Evolutionary conservation across 2,888 invertebrate genomes (phyloP).

Genomic region (Tupiocoris notatus): DNA sequence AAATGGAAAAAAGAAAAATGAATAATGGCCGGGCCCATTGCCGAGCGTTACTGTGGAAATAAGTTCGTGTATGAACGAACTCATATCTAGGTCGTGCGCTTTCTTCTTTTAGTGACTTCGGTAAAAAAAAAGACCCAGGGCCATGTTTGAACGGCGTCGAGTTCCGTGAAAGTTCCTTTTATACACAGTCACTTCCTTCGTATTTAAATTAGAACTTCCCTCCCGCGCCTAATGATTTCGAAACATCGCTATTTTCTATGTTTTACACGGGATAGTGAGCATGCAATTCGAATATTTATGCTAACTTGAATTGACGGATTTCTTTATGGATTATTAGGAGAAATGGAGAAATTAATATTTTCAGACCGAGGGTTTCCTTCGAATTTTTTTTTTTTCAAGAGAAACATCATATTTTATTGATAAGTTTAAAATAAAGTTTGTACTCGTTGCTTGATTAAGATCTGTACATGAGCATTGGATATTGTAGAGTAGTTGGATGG

Average conservation of each 20-base stretch:
- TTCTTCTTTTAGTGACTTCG: slow-evolving; percentile 24
- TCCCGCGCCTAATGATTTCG: slow-evolving; percentile 9
- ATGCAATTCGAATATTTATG: not conserved
- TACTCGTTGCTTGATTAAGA: too few relatives aligned
- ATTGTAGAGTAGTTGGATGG: too few relatives aligned
- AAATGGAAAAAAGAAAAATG: slow-evolving; percentile 22
- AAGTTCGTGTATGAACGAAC: slow-evolving; percentile 34
- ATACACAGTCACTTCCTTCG: slow-evolving; percentile 27
- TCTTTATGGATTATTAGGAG: not conserved
- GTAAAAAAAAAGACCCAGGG: slow-evolving; percentile 4
- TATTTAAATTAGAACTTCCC: slow-evolving; percentile 24
- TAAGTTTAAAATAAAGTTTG: too few relatives aligned
- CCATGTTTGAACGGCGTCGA: slow-evolving; percentile 19
- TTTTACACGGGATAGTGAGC: not conserved
- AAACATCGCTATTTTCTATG: not conserved
- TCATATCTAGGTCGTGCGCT: slow-evolving; percentile 33
- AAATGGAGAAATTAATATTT: not conserved
- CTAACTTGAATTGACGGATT: not conserved
- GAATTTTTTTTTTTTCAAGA: not conserved
- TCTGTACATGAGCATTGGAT: too few relatives aligned
- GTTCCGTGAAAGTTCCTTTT: slow-evolving; percentile 25
- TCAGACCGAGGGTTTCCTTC: not conserved
- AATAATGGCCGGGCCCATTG: slow-evolving; percentile 29
- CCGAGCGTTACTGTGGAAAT: slow-evolving; percentile 27
- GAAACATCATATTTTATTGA: too few relatives aligned